Conservation (phyloP, 2,797 vertebrate genomes). For the Lepilemur septentrionalis region DNA sequence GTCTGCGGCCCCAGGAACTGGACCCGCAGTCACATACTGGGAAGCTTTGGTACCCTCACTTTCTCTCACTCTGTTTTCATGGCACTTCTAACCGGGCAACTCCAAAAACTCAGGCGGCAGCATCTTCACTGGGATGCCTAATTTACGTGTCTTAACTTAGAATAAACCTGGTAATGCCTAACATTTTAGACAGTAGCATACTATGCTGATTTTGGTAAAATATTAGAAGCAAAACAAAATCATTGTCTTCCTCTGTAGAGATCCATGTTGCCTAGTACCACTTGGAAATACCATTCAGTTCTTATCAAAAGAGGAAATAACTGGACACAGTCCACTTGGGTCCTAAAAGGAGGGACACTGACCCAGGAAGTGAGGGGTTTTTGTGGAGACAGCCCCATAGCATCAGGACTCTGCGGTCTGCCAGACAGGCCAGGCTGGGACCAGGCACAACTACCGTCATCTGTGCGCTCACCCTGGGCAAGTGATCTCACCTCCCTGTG, state of each 20-base stretch:
- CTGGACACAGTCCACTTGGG: not conserved
- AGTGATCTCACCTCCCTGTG: not conserved
- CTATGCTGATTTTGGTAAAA: not conserved
- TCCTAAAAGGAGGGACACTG: not conserved
- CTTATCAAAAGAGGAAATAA: not conserved
- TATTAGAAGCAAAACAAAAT: not conserved
- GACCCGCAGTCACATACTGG: rapidly evolving
- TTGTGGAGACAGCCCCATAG: no score
- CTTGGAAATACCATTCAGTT: not conserved
- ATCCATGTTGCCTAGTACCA: not conserved
- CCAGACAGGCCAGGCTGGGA: not conserved
- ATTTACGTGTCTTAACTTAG: rapidly evolving
- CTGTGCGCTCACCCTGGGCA: not conserved
- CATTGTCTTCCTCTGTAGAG: not conserved
- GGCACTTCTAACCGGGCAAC: not conserved
- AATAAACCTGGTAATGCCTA: rapidly evolving
- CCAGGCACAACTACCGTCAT: not conserved
- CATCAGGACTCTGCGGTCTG: not conserved
- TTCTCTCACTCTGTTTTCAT: no score
- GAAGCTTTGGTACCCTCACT: rapidly evolving
- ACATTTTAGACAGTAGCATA: rapidly evolving
- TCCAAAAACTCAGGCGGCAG: not conserved
- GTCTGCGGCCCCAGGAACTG: rapidly evolving
- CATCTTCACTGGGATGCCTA: not conserved
- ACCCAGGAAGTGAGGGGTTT: not conserved